Evolutionary conservation across 2,888 invertebrate genomes (phyloP), one percentile per base, ranked within the genome.

Genomic region (Pterostichus niger): DNA sequence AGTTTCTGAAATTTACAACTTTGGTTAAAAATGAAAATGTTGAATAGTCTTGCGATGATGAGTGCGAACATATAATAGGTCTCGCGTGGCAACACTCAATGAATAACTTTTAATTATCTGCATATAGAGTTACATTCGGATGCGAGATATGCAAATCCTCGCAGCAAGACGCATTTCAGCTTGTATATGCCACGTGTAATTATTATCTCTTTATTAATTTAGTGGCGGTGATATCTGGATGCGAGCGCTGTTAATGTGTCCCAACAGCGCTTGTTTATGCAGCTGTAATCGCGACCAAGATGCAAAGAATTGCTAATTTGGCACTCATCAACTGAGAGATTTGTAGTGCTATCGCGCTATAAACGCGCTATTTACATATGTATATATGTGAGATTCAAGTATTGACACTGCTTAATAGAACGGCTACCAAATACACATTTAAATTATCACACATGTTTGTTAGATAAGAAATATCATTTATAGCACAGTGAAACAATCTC

Each of bases 201-300:
- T 81, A 81, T 81, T 81, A 81, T 81, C 81, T 17, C 81, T 81
- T 71, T 81, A 81, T 81, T 81, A 71, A 81, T 81, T 81, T 81
- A 81, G 52, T 52, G 71, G 11, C 52, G 13, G 73, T 71, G 56
- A 78, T 78, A 78, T 59, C 78, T 59, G 46, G 44, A 71, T 54
- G 56, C 75, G 52, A 77, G 52, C n/a, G 77, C 40, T 54, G 54
- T 77, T 77, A 52, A 56, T 56, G 56, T 77, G 52, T 77, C 52
- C 35, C 56, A 77, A 31, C 56, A 77, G 52, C 52, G 31, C 35
- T 77, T 77, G 75, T 75, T 75, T 75, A 75, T 52, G 75, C 49
- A 10, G 49, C 49, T 49, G 24, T 56, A 56, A 56, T 56, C 56
- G 24, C 56, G 17, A 17, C 56, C 56, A 15, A 17, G 56, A 56